Percentiles rank a stretch among this genome's conserved stretches.
Conservation (phyloP, 2,797 vertebrate species). For the Anguilla obscura region DNA sequence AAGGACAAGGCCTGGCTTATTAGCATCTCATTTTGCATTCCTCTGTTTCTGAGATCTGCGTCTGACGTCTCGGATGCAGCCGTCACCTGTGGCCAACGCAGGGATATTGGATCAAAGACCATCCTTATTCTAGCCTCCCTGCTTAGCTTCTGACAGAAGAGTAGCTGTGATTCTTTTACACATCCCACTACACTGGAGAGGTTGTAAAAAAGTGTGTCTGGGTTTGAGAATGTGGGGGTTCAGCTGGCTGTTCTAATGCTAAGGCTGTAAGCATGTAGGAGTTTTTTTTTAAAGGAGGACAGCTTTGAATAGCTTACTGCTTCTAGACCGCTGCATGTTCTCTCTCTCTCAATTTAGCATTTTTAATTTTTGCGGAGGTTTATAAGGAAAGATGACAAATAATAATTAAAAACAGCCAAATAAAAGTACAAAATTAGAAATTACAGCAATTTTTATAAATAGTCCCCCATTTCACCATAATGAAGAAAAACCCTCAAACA, state of each 20-base stretch:
- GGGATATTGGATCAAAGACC: conserved; percentile 57
- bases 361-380: conserved; percentile 4
- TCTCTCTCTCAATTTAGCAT: background rate
- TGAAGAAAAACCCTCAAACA: too few species aligned
- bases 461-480: conserved; percentile 1
- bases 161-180: conserved; percentile 60
- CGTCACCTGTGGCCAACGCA: conserved; percentile 56
- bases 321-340: conserved; percentile 55
- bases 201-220: background rate
- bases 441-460: conserved; percentile 36
- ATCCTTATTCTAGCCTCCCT: conserved; percentile 23
- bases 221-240: background rate
- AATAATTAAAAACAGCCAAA: background rate
- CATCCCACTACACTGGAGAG: conserved; percentile 18
- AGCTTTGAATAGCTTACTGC: conserved; percentile 57
- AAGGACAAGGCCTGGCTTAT: conserved; percentile 54
- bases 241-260: conserved; percentile 47
- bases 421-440: background rate
- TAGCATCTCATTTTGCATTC: conserved; percentile 54
- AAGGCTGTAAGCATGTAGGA: background rate
- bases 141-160: conserved; percentile 63
- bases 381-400: background rate
- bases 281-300: conserved; percentile 30
- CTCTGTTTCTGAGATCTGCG: background rate
- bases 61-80: conserved; percentile 53